Evolutionary conservation across 2,797 vertebrate species (phyloP).

Genomic region (Tokudaia tokunoshimensis): DNA sequence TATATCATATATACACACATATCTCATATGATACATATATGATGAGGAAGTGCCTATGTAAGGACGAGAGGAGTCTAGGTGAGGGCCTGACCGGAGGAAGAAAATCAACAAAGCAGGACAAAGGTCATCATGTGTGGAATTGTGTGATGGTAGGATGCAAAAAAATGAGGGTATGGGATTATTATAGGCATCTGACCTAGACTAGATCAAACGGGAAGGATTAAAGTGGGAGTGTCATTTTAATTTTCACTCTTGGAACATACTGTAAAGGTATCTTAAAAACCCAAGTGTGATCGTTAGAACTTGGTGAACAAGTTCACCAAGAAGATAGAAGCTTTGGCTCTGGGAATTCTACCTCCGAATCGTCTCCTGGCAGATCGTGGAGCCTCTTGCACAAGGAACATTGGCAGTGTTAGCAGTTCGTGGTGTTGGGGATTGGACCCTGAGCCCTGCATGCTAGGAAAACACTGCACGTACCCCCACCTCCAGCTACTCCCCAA

Average conservation of each 20-base stretch:
- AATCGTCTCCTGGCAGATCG: background rate
- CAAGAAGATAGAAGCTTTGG: background rate
- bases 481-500: background rate
- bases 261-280: slow-evolving; percentile 53
- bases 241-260: slow-evolving; percentile 54
- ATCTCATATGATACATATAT: background rate
- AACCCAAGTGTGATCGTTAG: slow-evolving; percentile 21
- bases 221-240: slow-evolving; percentile 27
- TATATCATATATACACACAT: background rate
- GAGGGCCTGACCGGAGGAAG: background rate
- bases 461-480: background rate
- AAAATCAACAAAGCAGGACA: slow-evolving; percentile 15
- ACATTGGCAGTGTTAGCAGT: no score
- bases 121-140: background rate
- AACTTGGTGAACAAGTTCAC: slow-evolving; percentile 5
- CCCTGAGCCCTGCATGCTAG: background rate
- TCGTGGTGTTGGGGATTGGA: background rate
- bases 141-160: background rate
- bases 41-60: background rate
- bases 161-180: background rate
- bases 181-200: slow-evolving; percentile 4
- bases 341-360: slow-evolving; percentile 11
- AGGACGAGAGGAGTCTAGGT: background rate
- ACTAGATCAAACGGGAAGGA: slow-evolving; percentile 24
- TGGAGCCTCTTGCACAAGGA: background rate